A percentile compares a stretch with the other conserved stretches of the same genome.
Conservation (phyloP, 2,888 invertebrate species). For the Prenolepis imparis region DNA sequence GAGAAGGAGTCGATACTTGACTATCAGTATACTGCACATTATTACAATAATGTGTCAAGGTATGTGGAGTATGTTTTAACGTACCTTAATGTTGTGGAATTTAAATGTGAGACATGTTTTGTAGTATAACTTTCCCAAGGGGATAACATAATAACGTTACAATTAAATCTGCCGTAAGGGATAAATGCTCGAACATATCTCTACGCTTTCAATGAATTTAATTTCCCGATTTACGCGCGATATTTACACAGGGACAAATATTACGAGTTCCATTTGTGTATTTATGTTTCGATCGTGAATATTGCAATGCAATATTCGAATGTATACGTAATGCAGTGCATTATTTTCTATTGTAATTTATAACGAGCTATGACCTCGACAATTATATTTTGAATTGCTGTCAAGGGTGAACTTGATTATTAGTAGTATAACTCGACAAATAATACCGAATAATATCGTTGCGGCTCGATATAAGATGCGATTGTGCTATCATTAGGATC, state of each 20-base stretch:
- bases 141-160: not conserved
- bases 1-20: constrained; percentile 83
- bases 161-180: constrained; percentile 33
- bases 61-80: constrained; percentile 59
- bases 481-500: constrained; percentile 26
- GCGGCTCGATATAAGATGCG: constrained; percentile 13
- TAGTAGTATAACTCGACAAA: not conserved
- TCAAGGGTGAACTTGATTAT: constrained; percentile 30
- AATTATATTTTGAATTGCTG: constrained; percentile 5
- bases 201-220: constrained; percentile 29
- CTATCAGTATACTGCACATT: constrained; percentile 85
- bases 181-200: constrained; percentile 8
- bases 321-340: not conserved
- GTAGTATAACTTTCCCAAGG: not conserved
- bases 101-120: constrained; percentile 24
- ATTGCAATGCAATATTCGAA: not conserved
- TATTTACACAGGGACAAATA: constrained; percentile 43
- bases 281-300: constrained; percentile 32
- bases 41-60: constrained; percentile 86
- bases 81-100: not conserved
- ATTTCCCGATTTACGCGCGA: constrained; percentile 28
- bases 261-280: constrained; percentile 19
- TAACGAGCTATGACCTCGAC: not conserved
- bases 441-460: not conserved
- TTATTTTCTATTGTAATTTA: constrained; percentile 27